These are phyloP conservation scores for Metaphire vulgaris DNA, from an alignment of 1,140 invertebrate species.

Conservation along the genomic window DNA sequence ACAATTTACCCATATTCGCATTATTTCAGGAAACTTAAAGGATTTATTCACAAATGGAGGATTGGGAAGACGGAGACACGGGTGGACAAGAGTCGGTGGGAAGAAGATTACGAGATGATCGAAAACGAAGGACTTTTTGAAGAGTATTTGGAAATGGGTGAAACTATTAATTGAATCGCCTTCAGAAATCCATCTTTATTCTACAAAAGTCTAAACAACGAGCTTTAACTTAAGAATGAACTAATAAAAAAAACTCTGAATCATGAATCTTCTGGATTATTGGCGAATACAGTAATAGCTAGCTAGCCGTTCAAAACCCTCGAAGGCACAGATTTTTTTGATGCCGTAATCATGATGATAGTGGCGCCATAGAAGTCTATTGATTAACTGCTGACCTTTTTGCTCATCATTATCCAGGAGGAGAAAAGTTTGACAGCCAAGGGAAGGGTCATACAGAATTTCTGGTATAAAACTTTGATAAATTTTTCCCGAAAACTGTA, in stretches of 20 bases:
- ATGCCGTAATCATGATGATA: too few species aligned
- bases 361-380: too few species aligned
- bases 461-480: too few species aligned
- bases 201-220: neutral
- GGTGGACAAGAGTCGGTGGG: conserved; percentile 63
- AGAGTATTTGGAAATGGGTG: conserved; percentile 96
- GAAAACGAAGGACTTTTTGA: conserved; percentile 84
- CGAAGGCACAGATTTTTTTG: too few species aligned
- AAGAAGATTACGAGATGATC: conserved; percentile 86
- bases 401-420: too few species aligned
- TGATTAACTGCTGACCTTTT: too few species aligned
- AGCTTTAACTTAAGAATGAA: neutral
- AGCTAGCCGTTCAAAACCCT: neutral
- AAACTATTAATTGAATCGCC: conserved; percentile 30
- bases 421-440: too few species aligned
- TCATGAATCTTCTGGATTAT: neutral
- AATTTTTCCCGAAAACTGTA: too few species aligned
- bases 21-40: conserved; percentile 56
- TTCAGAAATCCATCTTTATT: neutral
- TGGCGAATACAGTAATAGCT: neutral
- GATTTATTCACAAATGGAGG: conserved; percentile 56
- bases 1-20: too few species aligned
- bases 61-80: conserved; percentile 39
- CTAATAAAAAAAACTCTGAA: neutral
- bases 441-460: too few species aligned